Base-by-base conservation (phyloP, 1,140 invertebrate genomes). In the Drosophila virilis region DNA sequence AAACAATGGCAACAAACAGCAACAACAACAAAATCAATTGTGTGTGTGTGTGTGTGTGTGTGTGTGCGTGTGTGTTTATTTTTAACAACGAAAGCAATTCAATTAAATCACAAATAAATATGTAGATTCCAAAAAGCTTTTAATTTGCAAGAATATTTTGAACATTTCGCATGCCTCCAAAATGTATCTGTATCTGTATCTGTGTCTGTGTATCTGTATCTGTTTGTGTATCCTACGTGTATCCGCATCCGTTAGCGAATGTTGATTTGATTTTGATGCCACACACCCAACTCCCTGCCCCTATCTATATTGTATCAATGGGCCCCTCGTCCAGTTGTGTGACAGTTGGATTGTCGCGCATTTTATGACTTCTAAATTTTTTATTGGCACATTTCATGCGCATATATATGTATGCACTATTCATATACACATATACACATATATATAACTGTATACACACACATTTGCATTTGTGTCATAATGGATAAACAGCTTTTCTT, bases 71-170 rank as follows among this genome's bases (percentile, higher is more conserved):
- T 76, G 67, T 88, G 84, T 86, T 86, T 86, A 88, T 86, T 86
- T 86, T 86, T 83, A 86, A 77, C 79, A 62, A 54, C 65, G 60
- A 71, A 77, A 78, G 82, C 80, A 80, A 89, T 88, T 83, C 84
- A 83, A 88, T 88, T 88, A 88, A 88, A 88, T 88, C 83, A 83
- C 80, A 89, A 89, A 89, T 88, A 88, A 88, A 88, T 86, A 86
- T 80, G 82, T 77, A 70, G 42, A 68, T 79, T 74, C 64, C 45
- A 68, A 80, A 79, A 78, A 77, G 84, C 77, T 89, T 83, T 86
- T 70, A 88, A 78, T 78, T 78, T 50, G 68, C 59, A 38, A 35
- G 60, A 60, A 70, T 68, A 65, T 71, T 46, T 73, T 6, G 37
- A 55, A 37, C 50, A 50, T 71, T 70, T 74, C 46, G 48, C 51